Percentiles rank a stretch among this genome's conserved stretches.
phyloP scores from a whole-genome alignment of 2,888 invertebrate species.

The Meiosimyza platycephala region DNA sequence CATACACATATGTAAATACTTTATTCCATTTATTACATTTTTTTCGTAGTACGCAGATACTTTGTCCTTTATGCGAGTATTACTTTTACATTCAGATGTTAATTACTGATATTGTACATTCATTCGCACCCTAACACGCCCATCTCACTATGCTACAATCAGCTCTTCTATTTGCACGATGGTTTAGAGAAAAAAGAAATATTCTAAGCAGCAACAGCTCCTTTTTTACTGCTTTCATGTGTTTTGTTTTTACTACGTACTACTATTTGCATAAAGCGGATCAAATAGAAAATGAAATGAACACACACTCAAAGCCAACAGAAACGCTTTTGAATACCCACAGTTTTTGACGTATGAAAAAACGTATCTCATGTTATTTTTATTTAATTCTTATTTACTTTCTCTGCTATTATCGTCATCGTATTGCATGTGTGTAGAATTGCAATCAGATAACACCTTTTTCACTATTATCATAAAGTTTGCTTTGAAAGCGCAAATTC shows the following conservation, averaged over 20 bases:
- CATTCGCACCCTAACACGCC: too few relatives aligned
- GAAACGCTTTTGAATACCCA: constrained; percentile 37
- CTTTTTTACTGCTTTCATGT: constrained; percentile 9
- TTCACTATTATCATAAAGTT: constrained; percentile 28
- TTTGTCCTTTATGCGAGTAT: neutral
- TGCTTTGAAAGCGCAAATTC: constrained; percentile 12
- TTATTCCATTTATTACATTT: too few relatives aligned
- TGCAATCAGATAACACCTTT: constrained; percentile 62
- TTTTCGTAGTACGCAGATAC: too few relatives aligned
- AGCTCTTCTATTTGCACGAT: too few relatives aligned
- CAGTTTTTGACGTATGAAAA: neutral
- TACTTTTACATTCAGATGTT: constrained; percentile 51
- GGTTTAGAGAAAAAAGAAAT: neutral
- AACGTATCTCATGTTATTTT: constrained; percentile 4
- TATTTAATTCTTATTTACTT: constrained; percentile 25
- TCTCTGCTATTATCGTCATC: constrained; percentile 29
- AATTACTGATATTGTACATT: constrained; percentile 56
- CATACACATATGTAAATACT: too few relatives aligned
- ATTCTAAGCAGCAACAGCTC: constrained; percentile 15
- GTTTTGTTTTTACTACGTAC: constrained; percentile 17
- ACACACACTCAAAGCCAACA: constrained; percentile 44
- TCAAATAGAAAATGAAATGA: constrained; percentile 37
- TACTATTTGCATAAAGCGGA: constrained; percentile 41
- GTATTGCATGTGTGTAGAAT: constrained; percentile 54
- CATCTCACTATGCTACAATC: too few relatives aligned